A percentile compares a stretch with the other conserved stretches of the same genome.
Evolutionary conservation across 2,113 vertebrate genomes (phyloP).

Genomic region (Gymnarchus niloticus): DNA sequence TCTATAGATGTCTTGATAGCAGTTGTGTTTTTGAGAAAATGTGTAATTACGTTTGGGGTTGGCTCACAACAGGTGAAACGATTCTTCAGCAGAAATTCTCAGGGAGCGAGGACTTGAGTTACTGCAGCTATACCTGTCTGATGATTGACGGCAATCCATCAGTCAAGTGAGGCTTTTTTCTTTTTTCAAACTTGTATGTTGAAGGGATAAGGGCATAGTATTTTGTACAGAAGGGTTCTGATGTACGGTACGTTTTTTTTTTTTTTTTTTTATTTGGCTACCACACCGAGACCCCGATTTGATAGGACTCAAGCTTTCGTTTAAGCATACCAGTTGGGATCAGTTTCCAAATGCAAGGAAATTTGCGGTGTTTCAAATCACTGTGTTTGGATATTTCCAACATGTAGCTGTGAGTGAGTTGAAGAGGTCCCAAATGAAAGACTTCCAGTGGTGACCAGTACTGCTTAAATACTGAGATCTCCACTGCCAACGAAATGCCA

Average conservation of each 20-base stretch:
- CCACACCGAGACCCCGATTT: background rate
- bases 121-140: background rate
- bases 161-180: background rate
- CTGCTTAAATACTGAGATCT: conserved; percentile 9
- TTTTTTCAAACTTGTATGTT: background rate
- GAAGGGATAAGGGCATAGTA: background rate
- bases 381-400: background rate
- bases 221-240: background rate
- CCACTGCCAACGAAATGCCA: background rate
- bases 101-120: background rate
- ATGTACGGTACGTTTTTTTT: background rate
- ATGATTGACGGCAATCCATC: background rate
- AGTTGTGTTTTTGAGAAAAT: background rate
- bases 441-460: background rate
- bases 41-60: background rate
- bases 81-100: background rate
- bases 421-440: background rate
- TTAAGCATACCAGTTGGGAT: background rate
- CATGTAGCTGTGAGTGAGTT: background rate
- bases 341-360: background rate
- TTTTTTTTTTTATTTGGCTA: too few species aligned
- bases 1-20: background rate
- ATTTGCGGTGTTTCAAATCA: background rate
- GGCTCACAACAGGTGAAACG: background rate
- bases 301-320: background rate